Conservation (phyloP, 2,113 vertebrate species). For the Dicrurus megarhynchus region DNA sequence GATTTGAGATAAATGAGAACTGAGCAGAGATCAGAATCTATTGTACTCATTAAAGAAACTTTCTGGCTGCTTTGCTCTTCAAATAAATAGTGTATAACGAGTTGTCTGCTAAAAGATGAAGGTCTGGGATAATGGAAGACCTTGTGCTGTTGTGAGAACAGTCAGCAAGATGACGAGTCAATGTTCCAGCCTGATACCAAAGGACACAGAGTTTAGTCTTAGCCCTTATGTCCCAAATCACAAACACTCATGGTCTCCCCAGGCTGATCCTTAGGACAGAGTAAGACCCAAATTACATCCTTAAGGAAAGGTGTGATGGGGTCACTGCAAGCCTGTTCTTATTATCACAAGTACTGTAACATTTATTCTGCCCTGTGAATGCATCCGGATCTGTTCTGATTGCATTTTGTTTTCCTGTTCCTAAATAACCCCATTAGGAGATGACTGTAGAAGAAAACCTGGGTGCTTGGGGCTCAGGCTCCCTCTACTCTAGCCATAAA, state of each 20-base stretch:
- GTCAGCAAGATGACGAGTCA: background rate
- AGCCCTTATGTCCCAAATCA: background rate
- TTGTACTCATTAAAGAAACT: conserved; percentile 24
- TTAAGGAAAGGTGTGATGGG: background rate
- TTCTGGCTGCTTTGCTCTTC: conserved; percentile 16
- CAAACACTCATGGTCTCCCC: rapidly evolving
- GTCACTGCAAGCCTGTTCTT: background rate
- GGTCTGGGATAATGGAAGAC: background rate
- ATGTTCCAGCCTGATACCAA: background rate
- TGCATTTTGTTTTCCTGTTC: background rate
- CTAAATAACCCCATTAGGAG: background rate
- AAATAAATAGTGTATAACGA: conserved; percentile 20
- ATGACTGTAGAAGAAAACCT: background rate
- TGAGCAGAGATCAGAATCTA: conserved; percentile 28
- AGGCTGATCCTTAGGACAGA: background rate
- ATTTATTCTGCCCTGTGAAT: background rate
- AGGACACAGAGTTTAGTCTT: background rate
- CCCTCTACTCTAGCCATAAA: background rate
- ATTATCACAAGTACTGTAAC: background rate
- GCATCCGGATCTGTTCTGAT: background rate
- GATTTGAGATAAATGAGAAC: conserved; percentile 17
- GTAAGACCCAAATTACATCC: background rate
- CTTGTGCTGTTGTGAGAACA: background rate
- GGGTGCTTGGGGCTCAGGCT: background rate
- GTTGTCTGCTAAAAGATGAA: background rate